Percentiles rank a stretch among this genome's conserved stretches.
Conservation (phyloP, 2,888 invertebrate species). For the Zaprionus bogoriensis region DNA sequence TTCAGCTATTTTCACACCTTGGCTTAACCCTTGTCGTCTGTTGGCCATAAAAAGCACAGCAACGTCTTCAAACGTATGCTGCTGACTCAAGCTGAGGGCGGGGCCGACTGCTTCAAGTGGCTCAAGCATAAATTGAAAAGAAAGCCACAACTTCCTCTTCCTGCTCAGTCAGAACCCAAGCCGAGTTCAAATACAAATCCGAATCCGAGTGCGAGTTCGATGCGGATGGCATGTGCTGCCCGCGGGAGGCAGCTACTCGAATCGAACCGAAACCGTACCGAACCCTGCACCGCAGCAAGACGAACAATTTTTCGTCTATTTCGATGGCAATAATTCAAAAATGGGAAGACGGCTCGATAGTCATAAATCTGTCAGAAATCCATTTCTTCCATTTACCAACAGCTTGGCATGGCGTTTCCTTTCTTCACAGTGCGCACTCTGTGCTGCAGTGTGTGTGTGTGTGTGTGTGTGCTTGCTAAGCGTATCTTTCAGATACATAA, state of each 20-base stretch:
- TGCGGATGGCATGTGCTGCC: slow-evolving; percentile 38
- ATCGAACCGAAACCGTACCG: background rate
- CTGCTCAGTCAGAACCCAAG: background rate
- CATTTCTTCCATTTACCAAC: slow-evolving; percentile 82
- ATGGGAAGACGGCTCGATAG: slow-evolving; percentile 83
- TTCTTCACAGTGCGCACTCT: slow-evolving; percentile 31
- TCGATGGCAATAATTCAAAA: slow-evolving; percentile 83
- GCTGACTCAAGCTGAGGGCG: too few relatives aligned
- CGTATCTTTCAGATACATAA: slow-evolving; percentile 79
- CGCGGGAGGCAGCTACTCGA: slow-evolving; percentile 40
- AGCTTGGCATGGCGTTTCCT: slow-evolving; percentile 73
- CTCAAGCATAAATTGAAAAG: slow-evolving; percentile 47
- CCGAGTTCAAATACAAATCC: slow-evolving; percentile 12
- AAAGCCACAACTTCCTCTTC: slow-evolving; percentile 51
- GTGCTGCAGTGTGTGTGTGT: slow-evolving; percentile 20
- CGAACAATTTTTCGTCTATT: slow-evolving; percentile 80
- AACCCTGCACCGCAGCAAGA: slow-evolving; percentile 10
- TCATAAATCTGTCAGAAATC: slow-evolving; percentile 83
- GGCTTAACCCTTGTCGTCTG: background rate
- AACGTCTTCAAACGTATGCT: slow-evolving; percentile 33
- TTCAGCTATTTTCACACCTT: background rate
- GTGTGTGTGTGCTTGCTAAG: slow-evolving; percentile 65
- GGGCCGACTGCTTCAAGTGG: slow-evolving; percentile 21
- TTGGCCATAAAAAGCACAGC: slow-evolving; percentile 8
- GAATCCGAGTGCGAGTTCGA: slow-evolving; percentile 16